Base-by-base conservation (phyloP, 2,888 invertebrate species). In the Hydrotaea diabolus region DNA sequence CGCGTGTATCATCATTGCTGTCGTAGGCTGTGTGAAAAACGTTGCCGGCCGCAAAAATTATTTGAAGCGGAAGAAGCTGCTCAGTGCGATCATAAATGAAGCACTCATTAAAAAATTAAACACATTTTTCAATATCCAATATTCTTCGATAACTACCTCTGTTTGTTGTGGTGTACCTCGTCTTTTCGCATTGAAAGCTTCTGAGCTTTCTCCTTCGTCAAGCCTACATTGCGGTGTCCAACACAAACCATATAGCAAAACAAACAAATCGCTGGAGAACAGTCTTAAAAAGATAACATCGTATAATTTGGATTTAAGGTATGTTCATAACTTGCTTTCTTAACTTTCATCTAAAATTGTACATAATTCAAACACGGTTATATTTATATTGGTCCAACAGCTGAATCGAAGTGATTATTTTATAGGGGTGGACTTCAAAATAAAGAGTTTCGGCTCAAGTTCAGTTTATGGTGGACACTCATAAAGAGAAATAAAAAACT, bases 231-330 rank as follows among this genome's bases (percentile, higher is more conserved):
- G 31, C 4, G 26, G 36, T 77, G 71, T 72, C 7, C 57, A 76
- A 0, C 31, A 23, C 11, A 79, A 23, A 26, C 3, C 8, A 55
- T 17, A 21, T 43, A 72, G 62, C 17, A 9, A 49, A 13, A 72
- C 53, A 26, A 7, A n/a, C 21, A 49, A 0, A 26, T 21, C 13
- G 49, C 66, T 39, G 7, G 13, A 2, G 7, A 53, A 55, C 59
- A 43, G 21, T 43, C 46, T 26, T 13, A 23, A n/a, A 23, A 64
- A 75, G 11, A 36, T 23, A 19, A 39, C 39, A 53, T 21, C 11
- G 7, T 72, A 62, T 21, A 62, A 75, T 23, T 43, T 79, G 78
- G 72, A 64, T 21, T 23, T 82, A 23, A 82, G 82, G 82, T 82
- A 76, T 21, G 82, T 76, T 31, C 3, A 31, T 31, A 31, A 31